Percentiles rank a stretch among this genome's conserved stretches.
phyloP scores from a whole-genome alignment of 1,140 invertebrate species.

The Drosophila mayri region DNA sequence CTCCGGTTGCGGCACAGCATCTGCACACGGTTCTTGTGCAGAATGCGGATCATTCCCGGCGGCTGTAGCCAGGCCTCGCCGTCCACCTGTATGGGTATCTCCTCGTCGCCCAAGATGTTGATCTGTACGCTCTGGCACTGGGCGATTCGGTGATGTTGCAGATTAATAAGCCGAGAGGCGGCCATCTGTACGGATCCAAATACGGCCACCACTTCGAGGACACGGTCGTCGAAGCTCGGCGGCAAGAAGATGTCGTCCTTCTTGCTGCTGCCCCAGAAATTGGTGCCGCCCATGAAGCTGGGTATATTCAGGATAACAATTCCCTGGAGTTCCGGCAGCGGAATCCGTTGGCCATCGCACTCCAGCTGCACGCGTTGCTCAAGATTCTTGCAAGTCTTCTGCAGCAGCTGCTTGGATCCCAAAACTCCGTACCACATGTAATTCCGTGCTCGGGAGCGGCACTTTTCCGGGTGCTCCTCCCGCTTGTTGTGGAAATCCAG shows the following conservation, averaged over 20 bases:
- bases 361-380: conserved; percentile 97
- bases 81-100: conserved; percentile 96
- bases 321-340: conserved; percentile 96
- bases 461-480: conserved; percentile 99
- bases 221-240: conserved; percentile 96
- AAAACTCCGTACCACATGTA: conserved; percentile 99
- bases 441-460: conserved; percentile 96
- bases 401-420: conserved; percentile 95
- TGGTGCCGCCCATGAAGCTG: conserved; percentile 99
- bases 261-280: conserved; percentile 98
- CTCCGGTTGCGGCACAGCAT: conserved; percentile 96
- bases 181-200: conserved; percentile 99
- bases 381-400: conserved; percentile 97
- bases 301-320: conserved; percentile 99
- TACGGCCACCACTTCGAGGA: conserved; percentile 97
- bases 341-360: conserved; percentile 96
- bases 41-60: conserved; percentile 96
- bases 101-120: conserved; percentile 95
- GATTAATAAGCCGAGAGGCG: conserved; percentile 96
- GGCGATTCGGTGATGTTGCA: conserved; percentile 98
- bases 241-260: conserved; percentile 95
- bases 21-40: conserved; percentile 98
- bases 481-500: conserved; percentile 99
- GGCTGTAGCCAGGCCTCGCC: conserved; percentile 99
- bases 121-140: conserved; percentile 98